Percentiles rank a stretch among this genome's conserved stretches.
Conservation (phyloP, 1,140 invertebrate species). For the Chelonus insularis region DNA sequence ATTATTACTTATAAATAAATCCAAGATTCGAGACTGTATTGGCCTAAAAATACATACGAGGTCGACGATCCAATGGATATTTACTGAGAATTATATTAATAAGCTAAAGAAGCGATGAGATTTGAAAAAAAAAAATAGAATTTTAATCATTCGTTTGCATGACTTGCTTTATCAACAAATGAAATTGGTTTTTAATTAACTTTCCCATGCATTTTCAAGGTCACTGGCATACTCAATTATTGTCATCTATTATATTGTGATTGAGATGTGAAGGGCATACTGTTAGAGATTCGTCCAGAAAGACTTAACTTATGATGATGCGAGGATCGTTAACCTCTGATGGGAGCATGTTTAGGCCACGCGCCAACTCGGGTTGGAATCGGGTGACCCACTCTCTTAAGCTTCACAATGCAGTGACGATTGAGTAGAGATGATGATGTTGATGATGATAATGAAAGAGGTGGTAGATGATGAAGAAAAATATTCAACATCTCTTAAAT, state of each 20-base stretch:
- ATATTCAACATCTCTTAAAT: background rate
- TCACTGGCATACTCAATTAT: conserved; percentile 5
- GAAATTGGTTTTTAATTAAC: no score
- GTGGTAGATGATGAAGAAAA: conserved; percentile 5
- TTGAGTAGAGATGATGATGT: background rate
- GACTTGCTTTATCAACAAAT: no score
- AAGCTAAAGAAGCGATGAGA: no score
- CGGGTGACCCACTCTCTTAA: conserved; percentile 42
- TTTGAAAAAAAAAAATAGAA: no score
- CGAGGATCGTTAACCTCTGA: conserved; percentile 52
- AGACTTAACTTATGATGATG: conserved; percentile 4
- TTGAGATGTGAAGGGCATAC: background rate
- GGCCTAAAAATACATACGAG: conserved; percentile 23
- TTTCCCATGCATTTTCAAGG: no score
- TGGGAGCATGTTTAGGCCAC: conserved; percentile 37
- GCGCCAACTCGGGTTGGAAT: conserved; percentile 49
- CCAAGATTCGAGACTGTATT: conserved; percentile 17
- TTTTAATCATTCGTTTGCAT: background rate
- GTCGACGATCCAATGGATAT: conserved; percentile 23
- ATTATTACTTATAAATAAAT: conserved; percentile 24
- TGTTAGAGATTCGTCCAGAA: background rate
- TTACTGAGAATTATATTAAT: conserved; percentile 3
- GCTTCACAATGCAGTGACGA: conserved; percentile 36
- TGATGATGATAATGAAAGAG: background rate
- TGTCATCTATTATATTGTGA: background rate